These are phyloP conservation scores for Corvus hawaiiensis DNA, from an alignment of 2,113 vertebrate genomes.

Conservation along the genomic window DNA sequence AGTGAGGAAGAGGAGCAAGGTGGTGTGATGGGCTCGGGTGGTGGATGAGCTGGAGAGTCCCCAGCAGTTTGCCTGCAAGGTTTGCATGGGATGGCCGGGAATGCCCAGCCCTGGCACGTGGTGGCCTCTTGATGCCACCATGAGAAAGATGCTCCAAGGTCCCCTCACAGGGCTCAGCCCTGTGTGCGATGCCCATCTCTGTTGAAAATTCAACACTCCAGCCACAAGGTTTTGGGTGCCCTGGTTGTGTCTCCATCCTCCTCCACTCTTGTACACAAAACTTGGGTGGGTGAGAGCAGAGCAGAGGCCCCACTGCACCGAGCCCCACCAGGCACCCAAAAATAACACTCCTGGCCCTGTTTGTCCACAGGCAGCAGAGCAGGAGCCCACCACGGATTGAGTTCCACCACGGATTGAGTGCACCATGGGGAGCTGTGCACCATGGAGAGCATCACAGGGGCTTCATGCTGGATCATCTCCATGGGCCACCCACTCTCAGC, in stretches of 20 bases:
- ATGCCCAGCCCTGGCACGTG: neutral
- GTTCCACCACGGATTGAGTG: accelerated
- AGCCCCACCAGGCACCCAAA: neutral
- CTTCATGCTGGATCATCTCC: accelerated
- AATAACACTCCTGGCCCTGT: neutral
- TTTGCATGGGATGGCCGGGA: neutral
- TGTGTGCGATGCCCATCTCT: accelerated
- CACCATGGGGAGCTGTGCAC: neutral
- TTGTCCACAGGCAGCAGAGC: neutral
- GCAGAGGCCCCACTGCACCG: neutral
- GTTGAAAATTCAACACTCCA: neutral
- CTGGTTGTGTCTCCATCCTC: neutral
- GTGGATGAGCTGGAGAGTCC: neutral
- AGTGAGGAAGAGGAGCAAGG: neutral
- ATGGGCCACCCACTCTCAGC: neutral
- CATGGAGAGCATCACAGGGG: accelerated
- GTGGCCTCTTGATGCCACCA: accelerated
- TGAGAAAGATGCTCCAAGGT: neutral
- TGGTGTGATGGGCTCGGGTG: neutral
- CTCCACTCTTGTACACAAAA: neutral
- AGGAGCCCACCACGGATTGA: neutral
- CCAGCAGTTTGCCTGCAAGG: accelerated
- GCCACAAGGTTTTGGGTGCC: neutral
- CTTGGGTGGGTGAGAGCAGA: accelerated
- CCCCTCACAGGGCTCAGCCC: neutral